Percentiles rank a stretch among this genome's conserved stretches.
phyloP scores from a whole-genome alignment of 1,140 invertebrate genomes.

The Anagrus nilaparvatae region DNA sequence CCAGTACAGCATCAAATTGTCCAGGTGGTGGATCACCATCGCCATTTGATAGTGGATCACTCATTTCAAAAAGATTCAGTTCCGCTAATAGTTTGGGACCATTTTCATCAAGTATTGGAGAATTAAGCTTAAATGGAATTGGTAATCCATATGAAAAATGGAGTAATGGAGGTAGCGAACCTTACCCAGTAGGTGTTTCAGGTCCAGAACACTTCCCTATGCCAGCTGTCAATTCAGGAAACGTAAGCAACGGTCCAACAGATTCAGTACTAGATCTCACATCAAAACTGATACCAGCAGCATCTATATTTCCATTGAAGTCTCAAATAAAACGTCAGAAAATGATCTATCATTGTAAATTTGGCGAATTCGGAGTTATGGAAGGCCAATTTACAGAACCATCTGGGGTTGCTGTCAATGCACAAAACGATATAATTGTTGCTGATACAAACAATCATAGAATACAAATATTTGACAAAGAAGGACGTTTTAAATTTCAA shows the following conservation, averaged over 20 bases:
- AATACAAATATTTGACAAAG: slow-evolving; percentile 98
- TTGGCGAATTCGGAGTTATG: slow-evolving; percentile 98
- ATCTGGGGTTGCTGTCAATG: slow-evolving; percentile 96
- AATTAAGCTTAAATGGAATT: slow-evolving; percentile 62
- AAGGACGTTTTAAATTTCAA: slow-evolving; percentile 98
- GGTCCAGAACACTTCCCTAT: slow-evolving; percentile 36
- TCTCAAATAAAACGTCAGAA: slow-evolving; percentile 98
- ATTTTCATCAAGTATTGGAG: slow-evolving; percentile 61
- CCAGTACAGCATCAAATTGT: slow-evolving; percentile 33
- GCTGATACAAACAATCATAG: slow-evolving; percentile 99
- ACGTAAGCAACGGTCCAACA: slow-evolving; percentile 39
- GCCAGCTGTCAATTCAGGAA: slow-evolving; percentile 31
- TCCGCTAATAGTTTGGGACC: slow-evolving; percentile 69
- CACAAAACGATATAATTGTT: slow-evolving; percentile 98
- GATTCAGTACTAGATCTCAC: slow-evolving; percentile 71
- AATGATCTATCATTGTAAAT: slow-evolving; percentile 99
- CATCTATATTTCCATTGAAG: slow-evolving; percentile 82
- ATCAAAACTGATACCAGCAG: slow-evolving; percentile 72
- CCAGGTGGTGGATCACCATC: slow-evolving; percentile 53
- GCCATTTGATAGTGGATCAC: slow-evolving; percentile 56
- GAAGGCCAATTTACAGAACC: slow-evolving; percentile 99
- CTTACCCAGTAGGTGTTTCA: slow-evolving; percentile 45
- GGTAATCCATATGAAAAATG: slow-evolving; percentile 87
- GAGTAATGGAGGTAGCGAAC: slow-evolving; percentile 79
- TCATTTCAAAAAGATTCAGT: slow-evolving; percentile 71